Evolutionary conservation across 2,113 vertebrate genomes (phyloP), one percentile per base, ranked within the genome.

Genomic region (Scomber japonicus): DNA sequence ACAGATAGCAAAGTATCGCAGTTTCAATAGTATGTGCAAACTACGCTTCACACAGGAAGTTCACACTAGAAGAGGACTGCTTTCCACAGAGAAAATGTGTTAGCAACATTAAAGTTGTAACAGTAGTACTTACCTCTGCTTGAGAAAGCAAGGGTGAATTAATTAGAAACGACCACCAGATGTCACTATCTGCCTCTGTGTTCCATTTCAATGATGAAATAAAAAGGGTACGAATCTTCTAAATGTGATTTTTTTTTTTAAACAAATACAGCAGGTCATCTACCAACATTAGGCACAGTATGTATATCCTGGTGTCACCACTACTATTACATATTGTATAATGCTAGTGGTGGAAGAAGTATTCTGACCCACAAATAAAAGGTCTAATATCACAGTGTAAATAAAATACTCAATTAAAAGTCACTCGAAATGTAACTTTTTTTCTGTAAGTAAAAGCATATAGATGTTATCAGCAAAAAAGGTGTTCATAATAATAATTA

Each of bases 171-270:
- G 21, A 59, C 86, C 91, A 87, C 73, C 14, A 90, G 91, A 48
- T 88, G 91, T 88, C 91, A 48, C 80, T 75, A n/a, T 81, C 17
- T 21, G 4, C 64, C 63, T 60, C 11, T 62, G 62, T 21, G 62
- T 11, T 27, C 49, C 2, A 35, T 68, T 45, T 68, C 9, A 45
- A 13, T 11, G 7, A 11, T 35, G 14, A 72, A 35, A 55, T 9
- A 3, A 35, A 27, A 21, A 27, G 6, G 3, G 3, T 3, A 50
- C 11, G 5, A 62, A 55, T 31, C 8, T 48, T 10, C 21, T 21
- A 3, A 27, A 27, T 27, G 24, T 27, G 24, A 27, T 27, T 3
- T 27, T 27, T 27, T 21, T 21, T 21, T 27, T 27, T 27, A 27
- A 27, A 0, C 3, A 27, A n/a, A 51, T 57, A 19, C 17, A 61